Evolutionary conservation across 2,797 vertebrate genomes (phyloP), one percentile per base, ranked within the genome.

Genomic region (Scomberomorus guttatus): DNA sequence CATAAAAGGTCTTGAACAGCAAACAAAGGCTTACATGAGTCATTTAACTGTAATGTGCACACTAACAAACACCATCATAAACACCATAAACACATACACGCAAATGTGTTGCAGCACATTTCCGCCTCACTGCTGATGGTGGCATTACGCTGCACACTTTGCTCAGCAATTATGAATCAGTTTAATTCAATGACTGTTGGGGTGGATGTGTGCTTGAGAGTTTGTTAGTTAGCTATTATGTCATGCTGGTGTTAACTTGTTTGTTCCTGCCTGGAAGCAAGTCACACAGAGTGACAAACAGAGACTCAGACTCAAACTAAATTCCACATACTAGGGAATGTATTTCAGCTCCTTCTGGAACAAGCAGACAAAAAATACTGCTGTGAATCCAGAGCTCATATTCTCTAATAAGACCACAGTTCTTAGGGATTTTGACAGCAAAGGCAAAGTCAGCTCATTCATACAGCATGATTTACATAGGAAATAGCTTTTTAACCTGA

Each of bases 211-310:
- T 32, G 59, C 20, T 79, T 5, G 27, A 62, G 61, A 85, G 68
- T 83, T 80, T 83, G 66, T 76, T 79, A 64, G 75, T 73, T 68
- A 81, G 82, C 52, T 55, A 65, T 81, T 79, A 27, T 69, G 80
- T 79, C 80, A 76, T 50, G 29, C 67, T 77, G 64, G 74, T 76
- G 69, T 77, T 81, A 75, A 66, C 59, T 63, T 75, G 72, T 90
- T 84, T 85, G 66, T 64, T 81, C 73, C 50, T 76, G 72, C 75
- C 83, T 81, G 48, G 63, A 71, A 83, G 72, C 72, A 80, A 72
- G 80, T 75, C 73, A 50, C 27, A 25, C 42, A 55, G 27, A 77
- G 22, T 62, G 71, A 82, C 72, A 83, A 82, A 90, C 63, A 65
- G 25, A 54, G 29, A 61, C 34, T 75, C 34, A 57, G 65, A 87